Percentiles rank a stretch among this genome's conserved stretches.
phyloP scores from a whole-genome alignment of 2,113 vertebrate species.

The Pipra filicauda region DNA sequence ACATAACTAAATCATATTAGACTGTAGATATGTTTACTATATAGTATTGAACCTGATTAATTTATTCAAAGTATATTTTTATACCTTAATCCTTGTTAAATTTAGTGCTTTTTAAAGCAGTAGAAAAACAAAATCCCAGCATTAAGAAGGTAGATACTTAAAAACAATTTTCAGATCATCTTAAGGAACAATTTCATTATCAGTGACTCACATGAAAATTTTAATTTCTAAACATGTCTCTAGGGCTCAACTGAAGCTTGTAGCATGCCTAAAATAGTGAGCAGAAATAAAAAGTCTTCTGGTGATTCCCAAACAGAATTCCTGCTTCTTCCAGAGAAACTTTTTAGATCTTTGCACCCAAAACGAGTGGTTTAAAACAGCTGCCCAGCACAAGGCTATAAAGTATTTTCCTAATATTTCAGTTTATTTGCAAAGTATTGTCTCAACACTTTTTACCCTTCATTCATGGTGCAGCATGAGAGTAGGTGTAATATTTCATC shows the following conservation, averaged over 20 bases:
- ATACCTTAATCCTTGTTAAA: background rate
- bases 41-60: background rate
- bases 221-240: slow-evolving; percentile 41
- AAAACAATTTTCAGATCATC: slow-evolving; percentile 38
- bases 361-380: background rate
- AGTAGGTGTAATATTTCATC: background rate
- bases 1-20: background rate
- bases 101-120: background rate
- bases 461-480: background rate
- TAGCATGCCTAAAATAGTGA: background rate
- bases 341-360: background rate
- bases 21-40: background rate
- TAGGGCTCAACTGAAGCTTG: background rate
- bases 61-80: slow-evolving; percentile 9
- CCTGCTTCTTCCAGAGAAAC: background rate
- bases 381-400: background rate
- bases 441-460: background rate
- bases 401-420: background rate
- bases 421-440: background rate
- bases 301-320: background rate
- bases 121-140: slow-evolving; percentile 8
- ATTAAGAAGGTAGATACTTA: background rate
- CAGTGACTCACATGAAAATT: slow-evolving; percentile 42
- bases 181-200: slow-evolving; percentile 40
- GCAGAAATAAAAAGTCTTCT: background rate